Base-by-base conservation (phyloP, 2,888 invertebrate genomes). In the Alloscopus bannaensis region DNA sequence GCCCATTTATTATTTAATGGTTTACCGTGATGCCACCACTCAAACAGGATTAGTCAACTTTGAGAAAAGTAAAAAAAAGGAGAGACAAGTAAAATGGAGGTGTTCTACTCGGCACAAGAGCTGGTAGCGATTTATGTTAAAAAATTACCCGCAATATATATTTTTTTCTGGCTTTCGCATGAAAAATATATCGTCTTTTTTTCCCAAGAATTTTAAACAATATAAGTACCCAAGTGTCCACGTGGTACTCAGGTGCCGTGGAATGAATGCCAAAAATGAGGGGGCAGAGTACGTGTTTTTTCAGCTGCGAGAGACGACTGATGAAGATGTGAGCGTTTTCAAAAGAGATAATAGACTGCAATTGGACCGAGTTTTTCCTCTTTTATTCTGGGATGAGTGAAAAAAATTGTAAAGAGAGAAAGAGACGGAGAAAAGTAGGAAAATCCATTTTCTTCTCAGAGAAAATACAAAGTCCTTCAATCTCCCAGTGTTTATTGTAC, bases 1-100 rank as follows among this genome's bases (percentile, higher is more conserved):
- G 26, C 47, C 36, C 68, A 62, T 70, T 57, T 55, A 77, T 70
- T 70, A 77, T 70, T 70, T 70, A 77, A 70, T 70, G 77, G 70
- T 22, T 47, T 26, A 28, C 55, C 29, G 45, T 70, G 70, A 77
- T 77, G 62, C 57, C 6, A 55, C 76, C 47, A 64, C 77, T 77
- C 70, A 77, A 55, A 69, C 40, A 42, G 77, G 77, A 70, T 77
- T 77, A 77, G 24, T 8, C 1, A 59, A 59, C 31, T 22, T 52
- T 52, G n/a, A 36, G 13, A 36, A 36, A 36, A 36, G 36, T 36
- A 36, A 36, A 13, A 36, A 36, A 13, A 36, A 36, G 36, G 13
- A 13, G 13, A 36, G 36, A 8, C 13, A 6, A 8, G 6, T 36
- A 8, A 36, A 8, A 8, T 36, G 36, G 36, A 36, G 36, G 13